phyloP scores from a whole-genome alignment of 2,113 vertebrate species.

The Sisor rabdophorus region DNA sequence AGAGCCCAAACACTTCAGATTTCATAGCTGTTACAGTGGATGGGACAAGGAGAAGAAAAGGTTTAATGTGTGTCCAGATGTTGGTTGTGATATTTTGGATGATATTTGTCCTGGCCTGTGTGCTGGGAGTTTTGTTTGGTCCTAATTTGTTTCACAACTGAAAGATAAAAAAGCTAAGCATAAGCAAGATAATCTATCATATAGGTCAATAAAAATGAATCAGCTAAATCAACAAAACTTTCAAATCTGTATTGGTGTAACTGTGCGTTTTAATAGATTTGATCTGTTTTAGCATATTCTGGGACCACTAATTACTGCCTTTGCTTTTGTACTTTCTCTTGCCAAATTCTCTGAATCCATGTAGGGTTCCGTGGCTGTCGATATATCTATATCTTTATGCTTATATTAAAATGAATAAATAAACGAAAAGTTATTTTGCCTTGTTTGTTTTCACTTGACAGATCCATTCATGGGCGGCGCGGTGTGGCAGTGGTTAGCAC shows the following conservation, averaged over 20 bases:
- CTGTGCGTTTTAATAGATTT: background rate
- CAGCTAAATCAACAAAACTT: background rate
- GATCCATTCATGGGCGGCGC: too few species aligned
- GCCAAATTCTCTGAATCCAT: background rate
- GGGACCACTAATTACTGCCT: background rate
- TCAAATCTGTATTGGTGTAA: background rate
- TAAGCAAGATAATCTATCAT: background rate
- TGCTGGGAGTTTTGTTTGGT: slow-evolving; percentile 66
- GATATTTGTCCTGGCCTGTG: slow-evolving; percentile 67
- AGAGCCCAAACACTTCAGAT: slow-evolving; percentile 28
- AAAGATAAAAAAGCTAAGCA: slow-evolving; percentile 1
- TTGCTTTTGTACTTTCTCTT: background rate
- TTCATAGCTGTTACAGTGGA: slow-evolving; percentile 48
- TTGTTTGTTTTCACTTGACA: too few species aligned
- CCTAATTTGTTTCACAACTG: slow-evolving; percentile 59
- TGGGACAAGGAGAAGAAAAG: slow-evolving; percentile 55
- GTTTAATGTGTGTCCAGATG: slow-evolving; percentile 64
- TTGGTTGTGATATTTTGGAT: slow-evolving; percentile 68
- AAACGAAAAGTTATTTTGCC: background rate
- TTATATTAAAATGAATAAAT: too few species aligned
- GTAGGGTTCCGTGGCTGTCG: background rate
- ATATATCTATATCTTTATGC: background rate
- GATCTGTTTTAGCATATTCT: background rate
- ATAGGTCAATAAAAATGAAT: background rate
- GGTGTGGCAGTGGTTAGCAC: too few species aligned